phyloP scores from a whole-genome alignment of 2,888 invertebrate genomes.

The Minunthozetes semirufus region DNA sequence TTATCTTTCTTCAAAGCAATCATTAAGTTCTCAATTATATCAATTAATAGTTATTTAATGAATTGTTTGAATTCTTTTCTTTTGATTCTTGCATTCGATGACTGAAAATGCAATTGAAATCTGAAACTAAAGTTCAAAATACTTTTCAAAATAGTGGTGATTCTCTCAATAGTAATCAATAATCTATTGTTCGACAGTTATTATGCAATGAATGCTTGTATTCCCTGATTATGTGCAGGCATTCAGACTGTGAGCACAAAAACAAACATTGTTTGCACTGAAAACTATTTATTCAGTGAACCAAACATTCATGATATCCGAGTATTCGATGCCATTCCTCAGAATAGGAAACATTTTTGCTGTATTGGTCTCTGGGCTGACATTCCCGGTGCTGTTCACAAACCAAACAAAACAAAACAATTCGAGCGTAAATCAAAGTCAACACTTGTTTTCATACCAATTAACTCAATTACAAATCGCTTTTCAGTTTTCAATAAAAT shows the following conservation, averaged over 20 bases:
- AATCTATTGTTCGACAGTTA: neutral
- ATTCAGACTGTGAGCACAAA: neutral
- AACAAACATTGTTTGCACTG: neutral
- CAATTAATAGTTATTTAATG: too few relatives aligned
- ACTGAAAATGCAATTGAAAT: too few relatives aligned
- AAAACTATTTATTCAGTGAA: neutral
- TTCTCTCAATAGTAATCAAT: neutral
- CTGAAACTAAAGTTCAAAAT: too few relatives aligned
- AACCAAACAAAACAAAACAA: neutral
- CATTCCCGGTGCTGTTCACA: too few relatives aligned
- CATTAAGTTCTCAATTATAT: too few relatives aligned
- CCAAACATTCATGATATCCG: neutral
- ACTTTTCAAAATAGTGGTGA: too few relatives aligned
- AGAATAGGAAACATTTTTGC: neutral
- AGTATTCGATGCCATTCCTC: neutral
- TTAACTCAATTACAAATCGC: neutral
- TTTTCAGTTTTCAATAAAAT: neutral
- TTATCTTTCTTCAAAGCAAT: too few relatives aligned
- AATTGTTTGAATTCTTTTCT: too few relatives aligned
- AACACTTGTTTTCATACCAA: neutral
- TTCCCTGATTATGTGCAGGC: neutral
- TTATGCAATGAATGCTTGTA: neutral
- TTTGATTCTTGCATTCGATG: too few relatives aligned
- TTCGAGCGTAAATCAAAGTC: neutral
- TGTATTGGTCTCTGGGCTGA: neutral